Percentiles rank a stretch among this genome's conserved stretches.
Evolutionary conservation across 2,113 vertebrate species (phyloP).

Genomic region (Centropus unirufus): DNA sequence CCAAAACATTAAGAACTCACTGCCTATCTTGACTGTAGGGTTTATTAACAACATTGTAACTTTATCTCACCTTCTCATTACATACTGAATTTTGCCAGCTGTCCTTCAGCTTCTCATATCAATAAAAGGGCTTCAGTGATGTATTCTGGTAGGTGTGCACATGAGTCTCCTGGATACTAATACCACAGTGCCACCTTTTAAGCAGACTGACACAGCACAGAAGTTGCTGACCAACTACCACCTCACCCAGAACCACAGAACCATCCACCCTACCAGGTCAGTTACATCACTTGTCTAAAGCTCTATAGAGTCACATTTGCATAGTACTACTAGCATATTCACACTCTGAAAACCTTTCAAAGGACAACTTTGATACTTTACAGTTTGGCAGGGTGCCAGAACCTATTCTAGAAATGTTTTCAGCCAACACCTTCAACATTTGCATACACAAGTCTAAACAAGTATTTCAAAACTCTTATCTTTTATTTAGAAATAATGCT

Average conservation of each 20-base stretch:
- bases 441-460: not conserved
- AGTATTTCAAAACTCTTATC: constrained; percentile 1
- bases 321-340: not conserved
- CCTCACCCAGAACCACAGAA: not conserved
- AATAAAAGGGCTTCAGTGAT: not conserved
- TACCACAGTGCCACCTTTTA: not conserved
- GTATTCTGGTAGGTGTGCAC: not conserved
- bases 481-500: not conserved
- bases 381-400: not conserved
- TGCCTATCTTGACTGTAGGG: not conserved
- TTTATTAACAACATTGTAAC: not conserved
- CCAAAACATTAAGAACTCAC: not conserved
- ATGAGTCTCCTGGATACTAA: not conserved
- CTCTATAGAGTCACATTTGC: not conserved
- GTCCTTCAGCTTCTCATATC: not conserved
- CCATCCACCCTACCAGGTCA: not conserved
- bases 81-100: not conserved
- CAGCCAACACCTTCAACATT: not conserved
- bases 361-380: not conserved
- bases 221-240: not conserved
- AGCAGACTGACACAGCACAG: not conserved
- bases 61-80: not conserved
- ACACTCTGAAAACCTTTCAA: not conserved
- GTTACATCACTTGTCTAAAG: not conserved
- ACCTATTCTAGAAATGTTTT: not conserved